Evolutionary conservation across 92 coral and sea anemone genomes (phyloP), one percentile per base, ranked within the genome.

Genomic region (Parazoanthus atlanticus): DNA sequence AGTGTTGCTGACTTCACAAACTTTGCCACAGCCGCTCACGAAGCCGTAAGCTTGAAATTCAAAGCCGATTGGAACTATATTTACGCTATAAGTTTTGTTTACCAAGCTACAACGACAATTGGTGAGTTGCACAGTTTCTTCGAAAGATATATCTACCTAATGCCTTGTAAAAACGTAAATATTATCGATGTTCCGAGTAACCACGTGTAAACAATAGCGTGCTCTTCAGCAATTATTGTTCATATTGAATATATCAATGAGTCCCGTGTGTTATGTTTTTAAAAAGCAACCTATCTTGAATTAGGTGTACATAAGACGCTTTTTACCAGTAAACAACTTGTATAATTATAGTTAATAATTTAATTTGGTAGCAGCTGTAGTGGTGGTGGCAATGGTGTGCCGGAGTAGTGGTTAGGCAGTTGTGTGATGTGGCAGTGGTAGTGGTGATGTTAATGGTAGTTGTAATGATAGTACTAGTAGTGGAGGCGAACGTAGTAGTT

Each of bases 71-170:
- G 87, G 87, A 84, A 84, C 61, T 84, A 69, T 47, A 30, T 84
- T 43, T 26, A 72, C 7, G 78, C 87, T 10, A 71, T 47, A 36
- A 67, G 43, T 84, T 84, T 84, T 41, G 78, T 84, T 84, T 84
- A 69, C 40, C 87, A 84, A 70, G 78, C 87, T 13, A 84, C 87
- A 69, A 84, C 87, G 16, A 84, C 87, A 17, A 71, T 84, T 84
- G 87, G 87, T 84, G 76, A 84, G 87, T 84, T 33, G 58, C 15
- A 46, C 21, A 4, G 9, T 34, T 25, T 17, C n/a, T 74, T 34
- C 46, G 49, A 74, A 34, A 32, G 46, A 40, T 61, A 23, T 21
- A 6, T 0, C 15, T 0, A 6, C 69, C 6, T 61, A 61, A 17
- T 17, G 3, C 67, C 7, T 17, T 61, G 8, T 61, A 4, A 61